Base-by-base conservation (phyloP, 2,797 vertebrate genomes). In the Enteromius paludinosus region DNA sequence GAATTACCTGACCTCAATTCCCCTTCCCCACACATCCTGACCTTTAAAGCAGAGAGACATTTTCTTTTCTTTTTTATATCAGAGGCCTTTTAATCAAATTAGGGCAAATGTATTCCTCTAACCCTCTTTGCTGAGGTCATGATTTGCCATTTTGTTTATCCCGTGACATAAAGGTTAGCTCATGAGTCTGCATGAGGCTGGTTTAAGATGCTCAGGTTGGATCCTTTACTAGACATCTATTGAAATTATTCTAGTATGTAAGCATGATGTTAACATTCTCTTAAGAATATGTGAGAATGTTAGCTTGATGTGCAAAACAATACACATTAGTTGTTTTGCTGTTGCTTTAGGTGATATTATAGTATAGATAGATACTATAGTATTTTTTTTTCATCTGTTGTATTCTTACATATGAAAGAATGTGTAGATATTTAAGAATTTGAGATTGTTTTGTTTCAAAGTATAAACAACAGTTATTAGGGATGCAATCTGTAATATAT, bases 61-160 rank as follows among this genome's bases (percentile, higher is more conserved):
- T 81, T 72, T 25, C 80, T 79, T 81, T 80, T 10, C 70, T 72
- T 83, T 41, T 85, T 82, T 68, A 86, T 75, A 78, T 82, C 84
- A 78, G 49, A 72, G 47, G 76, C 83, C 49, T 47, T 86, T 87
- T 86, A 84, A 87, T 83, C 74, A 77, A 79, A 84, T 83, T 68
- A 82, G 45, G 45, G 70, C 52, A 81, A 85, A 83, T 79, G 61
- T 82, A 78, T 81, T 28, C 18, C 18, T 73, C 61, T 81, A 69
- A 72, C 79, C 79, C 35, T 71, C 66, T 28, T 69, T 59, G 79
- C 30, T 61, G 23, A 20, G 66, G 61, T 85, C 72, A 83, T n/a
- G 41, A 71, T 83, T 86, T 77, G 65, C 74, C 77, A 84, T 87
- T 88, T 83, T 70, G 74, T 83, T 75, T 61, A 68, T 64, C 49